Percentiles rank a stretch among this genome's conserved stretches.
phyloP scores from a whole-genome alignment of 2,113 vertebrate genomes.

The Hypomesus transpacificus region DNA sequence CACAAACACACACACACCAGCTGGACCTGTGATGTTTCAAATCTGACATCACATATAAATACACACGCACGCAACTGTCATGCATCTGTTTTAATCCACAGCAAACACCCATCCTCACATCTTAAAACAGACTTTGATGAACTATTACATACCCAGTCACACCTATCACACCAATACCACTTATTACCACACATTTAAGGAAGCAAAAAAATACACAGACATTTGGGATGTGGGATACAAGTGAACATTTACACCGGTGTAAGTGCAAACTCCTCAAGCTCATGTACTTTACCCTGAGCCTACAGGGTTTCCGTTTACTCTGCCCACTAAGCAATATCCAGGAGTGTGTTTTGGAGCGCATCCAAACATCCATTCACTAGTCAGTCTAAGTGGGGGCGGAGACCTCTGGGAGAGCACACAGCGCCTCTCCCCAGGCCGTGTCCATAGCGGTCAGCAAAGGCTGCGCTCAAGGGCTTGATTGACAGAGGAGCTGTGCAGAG shows the following conservation, averaged over 20 bases:
- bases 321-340: conserved; percentile 32
- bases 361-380: conserved; percentile 38
- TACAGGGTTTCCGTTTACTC: conserved; percentile 20
- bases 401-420: neutral
- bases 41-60: conserved; percentile 37
- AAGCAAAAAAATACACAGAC: no score
- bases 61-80: neutral
- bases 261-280: neutral
- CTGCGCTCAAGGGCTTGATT: conserved; percentile 28
- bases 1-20: conserved; percentile 22
- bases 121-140: no score
- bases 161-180: no score
- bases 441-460: conserved; percentile 25
- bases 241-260: neutral
- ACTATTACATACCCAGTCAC: no score
- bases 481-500: conserved; percentile 30
- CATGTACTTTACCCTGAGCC: neutral
- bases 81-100: no score
- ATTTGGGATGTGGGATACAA: no score
- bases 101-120: no score
- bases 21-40: conserved; percentile 25
- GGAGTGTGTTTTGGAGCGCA: conserved; percentile 35
- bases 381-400: conserved; percentile 15
- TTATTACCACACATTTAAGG: no score
- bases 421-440: neutral